Conservation (phyloP, 2,888 invertebrate genomes). For the Suillia variegata region DNA sequence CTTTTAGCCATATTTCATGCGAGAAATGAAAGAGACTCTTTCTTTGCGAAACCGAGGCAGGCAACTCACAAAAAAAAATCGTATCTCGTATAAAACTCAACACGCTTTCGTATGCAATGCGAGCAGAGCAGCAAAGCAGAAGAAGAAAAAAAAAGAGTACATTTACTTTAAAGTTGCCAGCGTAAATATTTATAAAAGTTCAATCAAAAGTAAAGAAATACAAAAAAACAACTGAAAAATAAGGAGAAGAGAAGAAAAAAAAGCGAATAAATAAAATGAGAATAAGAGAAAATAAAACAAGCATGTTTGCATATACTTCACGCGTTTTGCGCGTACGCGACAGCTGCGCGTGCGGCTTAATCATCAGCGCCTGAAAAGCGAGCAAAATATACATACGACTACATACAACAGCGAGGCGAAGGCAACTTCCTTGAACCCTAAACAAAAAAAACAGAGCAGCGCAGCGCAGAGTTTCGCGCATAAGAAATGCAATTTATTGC, state of each 20-base stretch:
- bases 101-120: not conserved
- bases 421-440: conserved; percentile 13
- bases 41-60: not conserved
- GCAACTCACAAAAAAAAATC: not conserved
- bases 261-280: no score
- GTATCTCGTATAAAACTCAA: not conserved
- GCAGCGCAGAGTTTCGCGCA: no score
- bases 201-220: not conserved
- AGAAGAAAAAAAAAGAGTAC: not conserved
- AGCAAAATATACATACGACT: no score
- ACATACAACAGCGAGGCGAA: not conserved
- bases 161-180: not conserved
- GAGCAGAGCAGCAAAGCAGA: no score
- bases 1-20: conserved; percentile 11
- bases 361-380: no score
- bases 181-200: conserved; percentile 2
- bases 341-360: no score
- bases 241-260: no score
- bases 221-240: not conserved
- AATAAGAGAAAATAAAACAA: not conserved
- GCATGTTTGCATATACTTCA: not conserved
- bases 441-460: not conserved
- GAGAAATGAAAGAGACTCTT: conserved; percentile 17
- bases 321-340: not conserved
- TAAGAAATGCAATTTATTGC: no score